A percentile compares a stretch with the other conserved stretches of the same genome.
Evolutionary conservation across 2,797 vertebrate genomes (phyloP).

Genomic region (Eupleurogrammus muticus): DNA sequence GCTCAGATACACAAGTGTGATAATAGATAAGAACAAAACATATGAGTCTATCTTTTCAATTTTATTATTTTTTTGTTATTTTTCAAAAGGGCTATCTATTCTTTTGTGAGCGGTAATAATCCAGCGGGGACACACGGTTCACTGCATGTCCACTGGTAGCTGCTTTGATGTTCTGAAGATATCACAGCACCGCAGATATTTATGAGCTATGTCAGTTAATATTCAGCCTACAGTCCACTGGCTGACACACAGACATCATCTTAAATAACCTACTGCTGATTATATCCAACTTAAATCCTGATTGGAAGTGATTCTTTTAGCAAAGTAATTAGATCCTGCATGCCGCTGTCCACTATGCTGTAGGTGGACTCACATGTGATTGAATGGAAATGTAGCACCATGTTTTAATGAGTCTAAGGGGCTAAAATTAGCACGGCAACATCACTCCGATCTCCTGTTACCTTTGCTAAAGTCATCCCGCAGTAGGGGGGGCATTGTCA

Average conservation of each 20-base stretch:
- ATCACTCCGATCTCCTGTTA: conserved; percentile 71
- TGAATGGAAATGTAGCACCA: conserved; percentile 68
- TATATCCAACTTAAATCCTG: conserved; percentile 39
- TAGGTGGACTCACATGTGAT: conserved; percentile 49
- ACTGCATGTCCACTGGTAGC: conserved; percentile 23
- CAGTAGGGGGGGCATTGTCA: conserved; percentile 69
- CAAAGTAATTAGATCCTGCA: conserved; percentile 63
- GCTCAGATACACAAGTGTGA: conserved; percentile 53
- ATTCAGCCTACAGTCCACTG: conserved; percentile 47
- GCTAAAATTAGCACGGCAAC: conserved; percentile 72
- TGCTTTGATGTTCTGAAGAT: conserved; percentile 65
- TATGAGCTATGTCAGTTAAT: conserved; percentile 62
- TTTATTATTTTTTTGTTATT: neutral
- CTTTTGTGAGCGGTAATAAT: conserved; percentile 52
- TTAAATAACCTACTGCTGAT: conserved; percentile 46
- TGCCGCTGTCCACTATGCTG: conserved; percentile 27
- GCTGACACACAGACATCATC: conserved; percentile 54
- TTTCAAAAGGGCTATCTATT: conserved; percentile 27
- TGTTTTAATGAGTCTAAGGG: conserved; percentile 64
- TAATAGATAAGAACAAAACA: conserved; percentile 45
- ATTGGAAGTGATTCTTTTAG: conserved; percentile 57
- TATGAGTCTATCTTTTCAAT: conserved; percentile 22
- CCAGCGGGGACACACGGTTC: conserved; percentile 35
- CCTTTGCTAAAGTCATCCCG: conserved; percentile 68
- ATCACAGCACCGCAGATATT: conserved; percentile 60